Conservation (phyloP, 2,888 invertebrate species). For the Bombylius discolor region DNA sequence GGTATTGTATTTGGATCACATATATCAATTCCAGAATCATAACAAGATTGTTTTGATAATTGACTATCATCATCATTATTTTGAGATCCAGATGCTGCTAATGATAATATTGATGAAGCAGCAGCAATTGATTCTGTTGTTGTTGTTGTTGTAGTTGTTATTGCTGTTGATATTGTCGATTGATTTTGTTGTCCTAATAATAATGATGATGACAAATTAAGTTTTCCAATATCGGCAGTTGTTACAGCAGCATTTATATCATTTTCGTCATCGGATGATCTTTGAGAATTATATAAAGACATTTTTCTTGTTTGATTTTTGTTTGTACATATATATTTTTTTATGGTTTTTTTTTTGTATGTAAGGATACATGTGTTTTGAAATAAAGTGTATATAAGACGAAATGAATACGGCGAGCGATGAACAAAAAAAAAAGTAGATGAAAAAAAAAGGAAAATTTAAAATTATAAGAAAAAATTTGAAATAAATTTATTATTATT, state of each 20-base stretch:
- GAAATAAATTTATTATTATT: too few species aligned
- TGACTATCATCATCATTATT: constrained; percentile 38
- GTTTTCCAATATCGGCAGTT: constrained; percentile 1
- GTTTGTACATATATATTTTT: background rate
- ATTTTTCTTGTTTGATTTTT: constrained; percentile 22
- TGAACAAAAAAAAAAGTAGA: background rate
- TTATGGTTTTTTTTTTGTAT: too few species aligned
- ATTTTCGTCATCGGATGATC: constrained; percentile 37
- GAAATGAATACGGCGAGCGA: too few species aligned
- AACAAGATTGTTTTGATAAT: constrained; percentile 70
- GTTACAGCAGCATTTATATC: constrained; percentile 16
- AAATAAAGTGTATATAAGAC: too few species aligned
- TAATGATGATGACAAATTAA: background rate
- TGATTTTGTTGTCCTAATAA: background rate
- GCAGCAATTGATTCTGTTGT: background rate
- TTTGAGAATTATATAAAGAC: constrained; percentile 36
- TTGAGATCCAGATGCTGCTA: constrained; percentile 1
- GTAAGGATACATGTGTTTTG: too few species aligned
- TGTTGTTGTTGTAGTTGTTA: background rate
- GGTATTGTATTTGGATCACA: constrained; percentile 52
- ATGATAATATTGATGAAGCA: background rate
- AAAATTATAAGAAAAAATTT: too few species aligned
- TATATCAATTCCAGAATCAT: constrained; percentile 82
- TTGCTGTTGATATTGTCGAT: background rate
- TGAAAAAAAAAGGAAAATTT: background rate